Evolutionary conservation across 2,113 vertebrate species (phyloP).

Genomic region (Acrocephalus arundinaceus): DNA sequence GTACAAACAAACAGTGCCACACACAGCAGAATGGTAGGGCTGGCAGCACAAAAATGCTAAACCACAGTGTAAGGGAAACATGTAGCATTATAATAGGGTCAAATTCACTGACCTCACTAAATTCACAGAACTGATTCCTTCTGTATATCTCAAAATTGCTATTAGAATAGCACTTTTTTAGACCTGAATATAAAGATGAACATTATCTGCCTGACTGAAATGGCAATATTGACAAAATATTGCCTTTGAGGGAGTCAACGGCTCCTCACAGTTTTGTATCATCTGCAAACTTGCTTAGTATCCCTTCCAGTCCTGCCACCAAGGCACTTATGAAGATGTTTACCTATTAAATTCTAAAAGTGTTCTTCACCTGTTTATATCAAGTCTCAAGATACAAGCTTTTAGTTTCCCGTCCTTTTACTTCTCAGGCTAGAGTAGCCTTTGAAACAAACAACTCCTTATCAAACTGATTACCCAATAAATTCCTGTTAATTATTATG

Average conservation of each 20-base stretch:
- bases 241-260: not conserved
- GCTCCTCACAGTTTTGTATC: not conserved
- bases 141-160: not conserved
- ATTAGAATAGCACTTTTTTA: not conserved
- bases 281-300: not conserved
- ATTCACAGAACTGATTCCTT: not conserved
- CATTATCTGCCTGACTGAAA: not conserved
- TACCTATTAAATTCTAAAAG: not conserved
- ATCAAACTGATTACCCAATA: not conserved
- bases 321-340: not conserved
- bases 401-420: not conserved
- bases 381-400: not conserved
- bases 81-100: not conserved
- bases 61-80: not conserved
- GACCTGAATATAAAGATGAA: not conserved
- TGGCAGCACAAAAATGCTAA: not conserved
- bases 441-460: slow-evolving; percentile 2
- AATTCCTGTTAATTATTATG: not conserved
- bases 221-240: not conserved
- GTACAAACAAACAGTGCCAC: not conserved
- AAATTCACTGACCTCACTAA: not conserved
- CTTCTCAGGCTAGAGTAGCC: not conserved
- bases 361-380: not conserved
- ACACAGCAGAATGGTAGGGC: not conserved
- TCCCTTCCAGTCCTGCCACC: not conserved